Evolutionary conservation across 2,888 invertebrate genomes (phyloP), one percentile per base, ranked within the genome.

Genomic region (Arrhopalites spinosus): DNA sequence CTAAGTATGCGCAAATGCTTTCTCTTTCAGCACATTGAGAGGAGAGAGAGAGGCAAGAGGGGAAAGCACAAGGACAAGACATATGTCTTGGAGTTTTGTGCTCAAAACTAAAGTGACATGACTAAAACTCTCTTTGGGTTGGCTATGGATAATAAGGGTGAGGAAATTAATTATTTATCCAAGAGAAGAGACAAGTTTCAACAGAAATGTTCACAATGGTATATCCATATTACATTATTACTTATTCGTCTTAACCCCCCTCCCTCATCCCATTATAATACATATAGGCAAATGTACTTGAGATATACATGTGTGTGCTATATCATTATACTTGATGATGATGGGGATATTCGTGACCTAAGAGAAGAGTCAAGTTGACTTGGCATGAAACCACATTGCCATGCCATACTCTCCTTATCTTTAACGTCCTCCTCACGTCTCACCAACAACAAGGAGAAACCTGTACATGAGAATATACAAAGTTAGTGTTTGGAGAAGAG

Each of bases 111-210:
- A n/a, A n/a, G n/a, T 36, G 36, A 36, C 36, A 36, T 36, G 5
- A 3, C 11, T 11, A 11, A 36, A 36, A 7, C 50, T 50, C 50
- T 20, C 50, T 50, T 17, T 17, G 15, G 45, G 7, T 45, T 45
- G 17, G 17, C 11, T 23, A 11, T 59, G 25, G 68, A 50, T 68
- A 68, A 68, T 68, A 67, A 67, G 43, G 47, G 17, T 25, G 13
- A 45, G 43, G 67, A 67, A 68, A 68, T 68, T 68, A 68, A 50
- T 68, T 68, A 68, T 68, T 68, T 68, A 68, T 47, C 68, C 53
- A 68, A n/a, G 67, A n/a, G n/a, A 25, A 67, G 67, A 67, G 68
- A 68, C 45, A 20, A 20, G 63, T 45, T 45, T 45, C 20, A 66
- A n/a, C 53, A 61, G 59, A 61, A 27, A 61, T 27, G 23, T 61